phyloP scores from a whole-genome alignment of 2,888 invertebrate genomes.

The Iphiclides podalirius region DNA sequence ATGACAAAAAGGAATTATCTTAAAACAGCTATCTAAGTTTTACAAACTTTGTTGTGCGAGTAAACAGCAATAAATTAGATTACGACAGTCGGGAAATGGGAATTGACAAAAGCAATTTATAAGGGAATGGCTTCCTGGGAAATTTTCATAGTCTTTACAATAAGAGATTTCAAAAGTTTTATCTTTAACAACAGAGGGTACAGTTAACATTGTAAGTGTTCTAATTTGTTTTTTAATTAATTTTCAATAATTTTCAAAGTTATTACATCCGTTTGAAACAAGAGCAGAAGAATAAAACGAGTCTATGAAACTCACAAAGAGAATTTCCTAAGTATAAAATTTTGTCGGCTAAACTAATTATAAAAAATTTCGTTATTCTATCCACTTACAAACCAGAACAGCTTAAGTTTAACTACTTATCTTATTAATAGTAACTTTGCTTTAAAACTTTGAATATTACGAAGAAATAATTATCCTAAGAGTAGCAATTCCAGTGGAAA shows the following conservation, averaged over 20 bases:
- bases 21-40: slow-evolving; percentile 9
- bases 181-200: not conserved
- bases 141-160: slow-evolving; percentile 5
- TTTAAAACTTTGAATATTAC: slow-evolving; percentile 10
- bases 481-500: slow-evolving; percentile 12
- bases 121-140: slow-evolving; percentile 48
- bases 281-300: not conserved
- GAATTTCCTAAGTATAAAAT: no score
- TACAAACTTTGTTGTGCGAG: slow-evolving; percentile 23
- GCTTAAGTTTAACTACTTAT: slow-evolving; percentile 4
- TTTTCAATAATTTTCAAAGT: not conserved
- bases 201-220: not conserved
- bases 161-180: slow-evolving; percentile 14
- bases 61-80: slow-evolving; percentile 58
- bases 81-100: slow-evolving; percentile 52
- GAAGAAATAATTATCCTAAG: slow-evolving; percentile 15
- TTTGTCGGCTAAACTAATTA: not conserved
- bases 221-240: not conserved
- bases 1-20: slow-evolving; percentile 1
- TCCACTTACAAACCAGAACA: not conserved
- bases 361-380: not conserved
- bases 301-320: not conserved
- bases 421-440: slow-evolving; percentile 3
- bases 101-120: slow-evolving; percentile 60
- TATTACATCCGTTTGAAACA: no score